Evolutionary conservation across 2,113 vertebrate genomes (phyloP).

Genomic region (Gallinago media): DNA sequence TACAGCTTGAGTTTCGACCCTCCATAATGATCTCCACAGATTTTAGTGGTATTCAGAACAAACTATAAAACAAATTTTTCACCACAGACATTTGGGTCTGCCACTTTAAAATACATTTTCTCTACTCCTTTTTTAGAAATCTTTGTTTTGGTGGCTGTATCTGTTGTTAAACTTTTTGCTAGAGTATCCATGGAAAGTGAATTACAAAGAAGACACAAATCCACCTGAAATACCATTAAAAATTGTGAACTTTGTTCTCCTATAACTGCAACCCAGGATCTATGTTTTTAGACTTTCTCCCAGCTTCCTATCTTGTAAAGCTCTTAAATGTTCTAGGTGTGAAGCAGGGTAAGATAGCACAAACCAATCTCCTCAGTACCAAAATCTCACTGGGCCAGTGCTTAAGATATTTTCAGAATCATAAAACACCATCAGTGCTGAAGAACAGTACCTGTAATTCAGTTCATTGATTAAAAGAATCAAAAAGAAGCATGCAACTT

Average conservation of each 20-base stretch:
- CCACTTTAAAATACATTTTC: background rate
- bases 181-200: background rate
- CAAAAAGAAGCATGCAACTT: background rate
- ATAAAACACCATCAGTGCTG: background rate
- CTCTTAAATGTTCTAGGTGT: background rate
- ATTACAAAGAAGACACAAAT: background rate
- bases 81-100: background rate
- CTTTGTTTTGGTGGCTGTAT: background rate
- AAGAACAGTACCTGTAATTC: background rate
- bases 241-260: background rate
- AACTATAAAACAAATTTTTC: background rate
- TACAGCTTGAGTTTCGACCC: background rate
- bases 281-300: background rate
- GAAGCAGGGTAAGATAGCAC: background rate
- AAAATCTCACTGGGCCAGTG: background rate
- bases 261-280: background rate
- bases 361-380: background rate
- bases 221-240: background rate
- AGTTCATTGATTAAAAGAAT: background rate
- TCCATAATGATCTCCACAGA: background rate
- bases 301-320: background rate
- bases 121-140: background rate
- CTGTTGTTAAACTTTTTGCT: background rate
- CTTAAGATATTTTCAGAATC: background rate
- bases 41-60: background rate